Evolutionary conservation across 2,113 vertebrate species (phyloP), one percentile per base, ranked within the genome.

Genomic region (Aplodontia rufa): DNA sequence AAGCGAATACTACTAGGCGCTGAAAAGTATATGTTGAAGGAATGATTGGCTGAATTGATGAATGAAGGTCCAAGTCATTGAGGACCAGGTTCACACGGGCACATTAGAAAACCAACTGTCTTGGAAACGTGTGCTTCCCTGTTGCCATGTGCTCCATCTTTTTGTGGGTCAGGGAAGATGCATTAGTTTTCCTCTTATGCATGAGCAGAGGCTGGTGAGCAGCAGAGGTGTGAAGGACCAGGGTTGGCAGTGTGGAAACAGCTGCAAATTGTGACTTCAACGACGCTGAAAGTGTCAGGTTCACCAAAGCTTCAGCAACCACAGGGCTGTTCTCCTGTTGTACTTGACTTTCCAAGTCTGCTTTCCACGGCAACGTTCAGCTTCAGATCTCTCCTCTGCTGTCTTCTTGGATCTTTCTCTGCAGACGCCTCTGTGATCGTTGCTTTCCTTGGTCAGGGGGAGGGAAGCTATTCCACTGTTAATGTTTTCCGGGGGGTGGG

Each of bases 381-480:
- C n/a, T 94, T 90, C 79, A 45, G 37, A 16, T 26, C 20, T 71
- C 53, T 62, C 32, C 40, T 78, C 74, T 64, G 26, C 19, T 69
- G 5, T 32, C 60, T 71, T 51, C 62, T 71, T 72, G 66, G 76
- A 4, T 64, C 26, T 58, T 8, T 85, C 30, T 89, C 24, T 53
- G n/a, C 30, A 68, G n/a, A 86, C 16, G 16, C 20, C 10, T 35
- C 35, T 64, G 6, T 20, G 35, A 49, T n/a, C 0, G 3, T 22
- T 53, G 13, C 40, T 62, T 64, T 62, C 69, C 42, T 49, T 22
- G 10, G 16, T 0, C 2, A 17, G 11, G 14, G 35, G 45, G 22
- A 42, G n/a, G 17, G 37, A 19, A 49, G 68, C 3, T 16, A 2
- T 0, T 24, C 0, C 1, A 2, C 1, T 10, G 11, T 11, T 4